Percentiles rank a stretch among this genome's conserved stretches.
Conservation (phyloP, 2,113 vertebrate genomes). For the Upupa epops region DNA sequence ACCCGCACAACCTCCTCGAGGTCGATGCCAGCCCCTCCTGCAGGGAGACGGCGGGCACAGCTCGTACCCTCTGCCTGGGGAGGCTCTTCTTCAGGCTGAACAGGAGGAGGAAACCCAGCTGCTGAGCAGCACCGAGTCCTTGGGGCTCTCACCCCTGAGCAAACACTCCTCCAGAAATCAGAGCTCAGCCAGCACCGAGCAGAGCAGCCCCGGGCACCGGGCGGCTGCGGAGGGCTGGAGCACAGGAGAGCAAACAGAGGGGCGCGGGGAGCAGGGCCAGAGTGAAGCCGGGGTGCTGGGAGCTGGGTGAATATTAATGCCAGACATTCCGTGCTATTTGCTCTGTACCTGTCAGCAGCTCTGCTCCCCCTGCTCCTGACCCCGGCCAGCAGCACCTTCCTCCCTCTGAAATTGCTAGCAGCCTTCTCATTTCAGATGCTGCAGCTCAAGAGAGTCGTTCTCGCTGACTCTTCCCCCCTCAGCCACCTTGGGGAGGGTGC, state of each 20-base stretch:
- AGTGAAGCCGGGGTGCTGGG: neutral
- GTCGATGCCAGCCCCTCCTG: accelerated
- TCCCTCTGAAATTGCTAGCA: slow-evolving; percentile 21
- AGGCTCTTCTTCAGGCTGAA: neutral
- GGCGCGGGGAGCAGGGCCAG: neutral
- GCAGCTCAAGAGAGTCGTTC: neutral
- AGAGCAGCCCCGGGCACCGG: no score
- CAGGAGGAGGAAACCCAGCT: neutral
- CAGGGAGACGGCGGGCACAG: neutral
- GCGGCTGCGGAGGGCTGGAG: neutral
- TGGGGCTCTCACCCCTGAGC: neutral
- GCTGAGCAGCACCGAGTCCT: neutral
- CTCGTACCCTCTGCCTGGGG: neutral
- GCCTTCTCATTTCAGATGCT: neutral
- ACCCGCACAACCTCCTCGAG: accelerated
- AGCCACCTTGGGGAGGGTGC: neutral
- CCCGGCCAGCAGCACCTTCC: neutral
- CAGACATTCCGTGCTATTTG: slow-evolving; percentile 52
- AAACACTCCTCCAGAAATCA: neutral
- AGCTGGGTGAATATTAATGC: slow-evolving; percentile 37
- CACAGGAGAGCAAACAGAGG: neutral
- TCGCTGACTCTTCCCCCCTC: neutral
- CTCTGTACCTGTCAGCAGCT: slow-evolving; percentile 25
- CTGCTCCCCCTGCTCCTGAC: slow-evolving; percentile 1
- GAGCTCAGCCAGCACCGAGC: neutral